These are phyloP conservation scores for Campoletis raptor DNA, from an alignment of 2,888 invertebrate species.

Conservation along the genomic window DNA sequence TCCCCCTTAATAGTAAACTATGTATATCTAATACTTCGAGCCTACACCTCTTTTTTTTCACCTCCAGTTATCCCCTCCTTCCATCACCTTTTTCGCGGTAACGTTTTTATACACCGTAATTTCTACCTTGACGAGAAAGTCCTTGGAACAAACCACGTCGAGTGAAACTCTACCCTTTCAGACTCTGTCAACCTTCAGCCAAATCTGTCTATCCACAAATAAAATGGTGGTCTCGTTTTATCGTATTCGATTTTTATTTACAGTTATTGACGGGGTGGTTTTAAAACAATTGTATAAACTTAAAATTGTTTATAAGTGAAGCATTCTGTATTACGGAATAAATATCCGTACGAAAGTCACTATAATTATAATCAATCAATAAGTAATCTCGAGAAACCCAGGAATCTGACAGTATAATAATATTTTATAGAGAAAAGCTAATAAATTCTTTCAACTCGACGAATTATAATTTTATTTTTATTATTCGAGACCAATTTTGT, in stretches of 20 bases:
- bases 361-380: no score
- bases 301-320: background rate
- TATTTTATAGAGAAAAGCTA: no score
- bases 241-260: background rate
- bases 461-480: no score
- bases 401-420: no score
- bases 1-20: constrained; percentile 41
- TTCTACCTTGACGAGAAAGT: constrained; percentile 16
- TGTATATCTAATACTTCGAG: constrained; percentile 51
- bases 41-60: constrained; percentile 43
- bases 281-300: background rate
- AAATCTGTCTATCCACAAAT: background rate
- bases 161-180: background rate
- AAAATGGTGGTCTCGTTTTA: constrained; percentile 38
- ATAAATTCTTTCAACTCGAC: no score
- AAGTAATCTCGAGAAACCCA: no score
- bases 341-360: background rate
- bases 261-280: background rate
- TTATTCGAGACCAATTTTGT: no score
- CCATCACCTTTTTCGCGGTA: constrained; percentile 44
- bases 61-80: constrained; percentile 52
- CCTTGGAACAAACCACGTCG: background rate
- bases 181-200: no score
- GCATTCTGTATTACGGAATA: background rate
- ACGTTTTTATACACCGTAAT: background rate